These are phyloP conservation scores for Lordiphosa fenestrarum DNA, from an alignment of 2,888 invertebrate genomes.

Conservation along the genomic window DNA sequence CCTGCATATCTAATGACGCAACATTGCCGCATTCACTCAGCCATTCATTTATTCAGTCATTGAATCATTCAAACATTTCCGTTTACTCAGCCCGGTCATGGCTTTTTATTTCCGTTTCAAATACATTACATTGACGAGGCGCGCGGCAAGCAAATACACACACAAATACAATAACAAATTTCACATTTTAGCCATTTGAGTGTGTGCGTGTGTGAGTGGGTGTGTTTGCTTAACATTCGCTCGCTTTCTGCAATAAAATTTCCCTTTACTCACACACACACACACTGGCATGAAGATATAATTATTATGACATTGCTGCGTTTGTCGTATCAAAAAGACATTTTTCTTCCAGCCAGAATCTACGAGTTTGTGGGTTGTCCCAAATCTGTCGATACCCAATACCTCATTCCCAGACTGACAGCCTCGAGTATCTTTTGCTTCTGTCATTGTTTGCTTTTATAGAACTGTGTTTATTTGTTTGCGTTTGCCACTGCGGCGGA, in stretches of 20 bases:
- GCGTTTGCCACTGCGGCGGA: conserved; percentile 32
- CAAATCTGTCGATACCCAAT: conserved; percentile 17
- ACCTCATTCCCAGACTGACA: conserved; percentile 29
- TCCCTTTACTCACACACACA: neutral
- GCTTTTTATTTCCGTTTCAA: conserved; percentile 68
- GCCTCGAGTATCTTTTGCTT: conserved; percentile 35
- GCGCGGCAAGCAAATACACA: conserved; percentile 23
- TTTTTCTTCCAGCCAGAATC: conserved; percentile 26
- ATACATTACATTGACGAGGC: conserved; percentile 54
- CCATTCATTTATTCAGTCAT: conserved; percentile 43
- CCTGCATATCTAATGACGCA: conserved; percentile 70
- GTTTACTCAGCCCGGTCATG: conserved; percentile 32
- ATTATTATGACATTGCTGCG: conserved; percentile 51
- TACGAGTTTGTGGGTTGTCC: conserved; percentile 6
- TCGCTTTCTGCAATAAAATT: conserved; percentile 30
- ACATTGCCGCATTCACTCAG: conserved; percentile 52
- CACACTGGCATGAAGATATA: conserved; percentile 14
- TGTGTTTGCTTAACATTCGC: conserved; percentile 11
- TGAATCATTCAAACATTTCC: conserved; percentile 65
- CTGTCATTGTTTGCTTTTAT: conserved; percentile 29
- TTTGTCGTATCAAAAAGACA: conserved; percentile 46
- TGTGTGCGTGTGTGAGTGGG: conserved; percentile 13
- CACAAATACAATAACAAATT: conserved; percentile 13
- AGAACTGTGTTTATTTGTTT: conserved; percentile 51
- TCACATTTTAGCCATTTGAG: conserved; percentile 29